A percentile compares a stretch with the other conserved stretches of the same genome.
phyloP scores from a whole-genome alignment of 2,797 vertebrate genomes.

The Acipenser ruthenus region DNA sequence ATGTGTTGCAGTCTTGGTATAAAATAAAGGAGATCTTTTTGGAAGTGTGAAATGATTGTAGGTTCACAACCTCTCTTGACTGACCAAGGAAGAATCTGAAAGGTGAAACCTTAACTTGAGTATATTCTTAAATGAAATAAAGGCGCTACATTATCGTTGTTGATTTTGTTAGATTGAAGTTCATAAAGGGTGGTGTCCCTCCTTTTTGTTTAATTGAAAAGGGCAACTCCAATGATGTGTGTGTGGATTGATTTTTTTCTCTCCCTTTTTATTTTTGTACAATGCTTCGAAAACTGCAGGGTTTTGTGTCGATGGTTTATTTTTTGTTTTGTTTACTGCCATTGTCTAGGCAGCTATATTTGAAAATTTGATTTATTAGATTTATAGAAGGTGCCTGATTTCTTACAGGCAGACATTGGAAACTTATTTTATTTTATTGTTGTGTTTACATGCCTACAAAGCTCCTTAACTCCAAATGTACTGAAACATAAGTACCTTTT shows the following conservation, averaged over 20 bases:
- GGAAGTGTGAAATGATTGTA: too few relatives aligned
- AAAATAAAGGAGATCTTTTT: neutral
- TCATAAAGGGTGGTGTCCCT: constrained; percentile 43
- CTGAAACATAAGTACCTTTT: constrained; percentile 87
- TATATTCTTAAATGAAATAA: neutral
- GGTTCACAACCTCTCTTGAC: too few relatives aligned
- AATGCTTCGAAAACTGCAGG: constrained; percentile 53
- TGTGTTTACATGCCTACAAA: constrained; percentile 72
- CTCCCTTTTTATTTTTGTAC: constrained; percentile 57
- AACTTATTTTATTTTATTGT: constrained; percentile 59
- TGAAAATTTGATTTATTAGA: constrained; percentile 51
- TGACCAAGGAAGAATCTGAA: neutral
- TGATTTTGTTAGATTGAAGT: constrained; percentile 39
- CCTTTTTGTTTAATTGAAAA: constrained; percentile 48
- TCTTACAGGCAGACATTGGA: constrained; percentile 74
- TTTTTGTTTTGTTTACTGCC: constrained; percentile 71
- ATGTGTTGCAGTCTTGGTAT: neutral
- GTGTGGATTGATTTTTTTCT: constrained; percentile 38
- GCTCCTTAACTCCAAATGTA: constrained; percentile 79
- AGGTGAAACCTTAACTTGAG: neutral
- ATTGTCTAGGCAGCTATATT: constrained; percentile 75
- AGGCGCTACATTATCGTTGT: constrained; percentile 26
- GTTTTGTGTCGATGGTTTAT: constrained; percentile 48
- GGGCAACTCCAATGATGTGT: constrained; percentile 23
- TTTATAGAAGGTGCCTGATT: constrained; percentile 72